These are phyloP conservation scores for Prenolepis imparis DNA, from an alignment of 2,888 invertebrate genomes.

Conservation along the genomic window DNA sequence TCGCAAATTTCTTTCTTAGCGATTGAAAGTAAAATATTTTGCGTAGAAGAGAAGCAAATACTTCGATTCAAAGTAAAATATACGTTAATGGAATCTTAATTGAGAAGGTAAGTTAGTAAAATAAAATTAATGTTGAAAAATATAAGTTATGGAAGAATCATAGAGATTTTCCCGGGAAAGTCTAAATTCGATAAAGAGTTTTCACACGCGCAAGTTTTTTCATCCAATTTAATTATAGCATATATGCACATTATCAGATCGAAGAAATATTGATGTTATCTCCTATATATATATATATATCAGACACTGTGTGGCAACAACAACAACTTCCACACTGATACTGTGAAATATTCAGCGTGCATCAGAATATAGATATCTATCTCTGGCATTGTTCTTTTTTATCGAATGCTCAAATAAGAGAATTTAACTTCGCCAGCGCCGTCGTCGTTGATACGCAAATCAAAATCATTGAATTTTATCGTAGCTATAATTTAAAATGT, in stretches of 20 bases:
- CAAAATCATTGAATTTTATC: neutral
- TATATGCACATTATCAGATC: neutral
- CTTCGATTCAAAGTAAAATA: neutral
- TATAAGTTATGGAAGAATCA: neutral
- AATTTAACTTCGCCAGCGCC: neutral
- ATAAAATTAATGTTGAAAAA: neutral
- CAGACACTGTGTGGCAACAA: slow-evolving; percentile 3
- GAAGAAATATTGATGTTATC: slow-evolving; percentile 19
- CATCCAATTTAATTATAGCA: neutral
- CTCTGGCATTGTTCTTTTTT: neutral
- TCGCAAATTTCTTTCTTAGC: neutral
- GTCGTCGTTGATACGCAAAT: neutral
- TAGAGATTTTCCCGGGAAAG: neutral
- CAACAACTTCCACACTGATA: neutral
- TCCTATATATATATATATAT: neutral
- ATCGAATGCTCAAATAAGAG: neutral
- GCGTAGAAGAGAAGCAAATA: neutral
- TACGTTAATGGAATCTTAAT: neutral
- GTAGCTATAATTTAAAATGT: slow-evolving; percentile 9
- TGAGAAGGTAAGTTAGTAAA: neutral
- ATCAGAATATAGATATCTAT: neutral
- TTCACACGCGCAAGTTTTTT: neutral
- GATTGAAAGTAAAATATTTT: neutral
- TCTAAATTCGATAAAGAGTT: neutral
- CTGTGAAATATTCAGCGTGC: neutral